These are phyloP conservation scores for Aradophagus sp. DNA, from an alignment of 1,140 invertebrate genomes.

Conservation along the genomic window DNA sequence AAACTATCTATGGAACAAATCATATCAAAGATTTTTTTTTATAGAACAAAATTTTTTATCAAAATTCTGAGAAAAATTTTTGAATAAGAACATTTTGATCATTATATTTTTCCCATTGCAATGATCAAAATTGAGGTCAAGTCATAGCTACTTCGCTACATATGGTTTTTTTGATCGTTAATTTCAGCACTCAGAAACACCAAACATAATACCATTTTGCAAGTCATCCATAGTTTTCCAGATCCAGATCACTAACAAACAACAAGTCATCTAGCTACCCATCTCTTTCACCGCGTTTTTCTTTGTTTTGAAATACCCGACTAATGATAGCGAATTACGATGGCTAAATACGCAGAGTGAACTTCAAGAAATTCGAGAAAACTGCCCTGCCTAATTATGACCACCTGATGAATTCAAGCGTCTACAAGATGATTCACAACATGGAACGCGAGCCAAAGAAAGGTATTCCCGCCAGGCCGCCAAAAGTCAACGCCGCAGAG, in stretches of 20 bases:
- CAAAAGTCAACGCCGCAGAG: conserved; percentile 80
- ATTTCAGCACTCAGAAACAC: conserved; percentile 47
- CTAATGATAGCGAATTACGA: conserved; percentile 48
- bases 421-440: conserved; percentile 84
- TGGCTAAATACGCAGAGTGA: conserved; percentile 77
- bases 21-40: no score
- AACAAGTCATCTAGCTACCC: conserved; percentile 30
- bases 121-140: no score
- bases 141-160: conserved; percentile 19
- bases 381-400: conserved; percentile 78
- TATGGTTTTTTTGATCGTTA: conserved; percentile 35
- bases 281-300: conserved; percentile 42
- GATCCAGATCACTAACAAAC: conserved; percentile 53
- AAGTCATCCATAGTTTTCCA: conserved; percentile 52
- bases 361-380: conserved; percentile 86
- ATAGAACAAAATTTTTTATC: no score
- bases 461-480: conserved; percentile 79
- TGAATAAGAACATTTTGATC: no score
- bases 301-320: conserved; percentile 41
- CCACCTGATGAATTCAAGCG: conserved; percentile 82
- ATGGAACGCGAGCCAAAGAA: conserved; percentile 79
- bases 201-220: conserved; percentile 47
- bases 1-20: no score
- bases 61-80: no score
- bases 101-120: no score